A percentile compares a stretch with the other conserved stretches of the same genome.
Conservation (phyloP, 2,113 vertebrate species). For the Anarrhichthys ocellatus region DNA sequence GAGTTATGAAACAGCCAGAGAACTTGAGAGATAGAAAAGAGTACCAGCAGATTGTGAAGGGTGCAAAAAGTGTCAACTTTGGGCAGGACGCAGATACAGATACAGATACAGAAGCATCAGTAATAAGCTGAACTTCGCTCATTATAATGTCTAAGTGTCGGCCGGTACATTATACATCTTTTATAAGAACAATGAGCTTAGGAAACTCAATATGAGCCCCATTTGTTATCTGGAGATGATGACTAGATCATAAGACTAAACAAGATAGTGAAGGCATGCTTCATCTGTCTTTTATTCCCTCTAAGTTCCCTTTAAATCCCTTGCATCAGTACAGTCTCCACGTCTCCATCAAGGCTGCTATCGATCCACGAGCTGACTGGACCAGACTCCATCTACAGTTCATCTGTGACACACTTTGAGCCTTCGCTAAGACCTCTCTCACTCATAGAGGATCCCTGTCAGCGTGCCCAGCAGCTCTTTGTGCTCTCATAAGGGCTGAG, state of each 20-base stretch:
- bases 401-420: background rate
- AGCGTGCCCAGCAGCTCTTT: slow-evolving; percentile 32
- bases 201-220: background rate
- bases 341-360: slow-evolving; percentile 5
- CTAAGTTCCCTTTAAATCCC: background rate
- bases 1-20: background rate
- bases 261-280: background rate
- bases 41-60: no score
- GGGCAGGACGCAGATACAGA: no score
- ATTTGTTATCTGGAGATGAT: background rate
- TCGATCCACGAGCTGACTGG: slow-evolving; percentile 5
- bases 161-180: background rate
- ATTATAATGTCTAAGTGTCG: no score
- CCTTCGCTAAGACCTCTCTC: slow-evolving; percentile 3
- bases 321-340: background rate
- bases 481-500: slow-evolving; percentile 24
- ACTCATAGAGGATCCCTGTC: background rate
- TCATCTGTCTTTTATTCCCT: background rate
- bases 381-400: slow-evolving; percentile 2
- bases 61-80: no score
- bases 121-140: background rate
- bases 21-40: no score
- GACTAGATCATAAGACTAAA: background rate
- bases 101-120: background rate
- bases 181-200: background rate